Evolutionary conservation across 2,113 vertebrate species (phyloP), one percentile per base, ranked within the genome.

Genomic region (Etheostoma spectabile): DNA sequence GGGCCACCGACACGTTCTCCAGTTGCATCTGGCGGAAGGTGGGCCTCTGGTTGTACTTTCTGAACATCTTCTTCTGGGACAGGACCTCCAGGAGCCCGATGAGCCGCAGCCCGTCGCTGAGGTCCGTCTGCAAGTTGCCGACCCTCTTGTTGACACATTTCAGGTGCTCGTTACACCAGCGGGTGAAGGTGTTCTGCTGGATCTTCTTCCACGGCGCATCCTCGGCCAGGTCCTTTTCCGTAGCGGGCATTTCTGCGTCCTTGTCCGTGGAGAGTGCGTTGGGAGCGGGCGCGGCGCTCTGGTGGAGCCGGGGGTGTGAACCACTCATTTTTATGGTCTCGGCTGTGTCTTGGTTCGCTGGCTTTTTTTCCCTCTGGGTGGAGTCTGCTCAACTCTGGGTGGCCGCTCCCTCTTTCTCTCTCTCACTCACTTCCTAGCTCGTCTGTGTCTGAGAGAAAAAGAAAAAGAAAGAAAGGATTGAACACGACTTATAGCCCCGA

Each of bases 1-100:
- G 90, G 0, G 96, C 96, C 94, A 96, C 96, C 12, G 96, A 96
- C 82, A 97, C 96, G 93, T 97, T 97, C 93, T 96, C 96, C 93
- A 97, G 95, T 92, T 96, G 96, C 96, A 97, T 97, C 93, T 97
- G 96, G 57, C 96, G 93, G 93, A 97, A 97, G 56, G 95, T 97
- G 91, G 96, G 96, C 86, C 96, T 95, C 91, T 96, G 93, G 94
- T 97, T 96, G 94, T 96, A 97, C 88, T 96, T 96, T 90, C 96
- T 86, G 85, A 95, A 96, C 96, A 97, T 96, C 95, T 96, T 96
- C 93, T 96, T 97, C 96, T 96, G 96, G 84, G 95, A 96, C 86
- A 97, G 93, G 60, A 96, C 96, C 92, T 97, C 96, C 85, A 97
- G 95, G 64, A 97, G 95, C 48, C 95, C 95, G 89, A 97, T 96